Evolutionary conservation across 2,888 invertebrate genomes (phyloP), one percentile per base, ranked within the genome.

Genomic region (Pycnomerus fuliginosus): DNA sequence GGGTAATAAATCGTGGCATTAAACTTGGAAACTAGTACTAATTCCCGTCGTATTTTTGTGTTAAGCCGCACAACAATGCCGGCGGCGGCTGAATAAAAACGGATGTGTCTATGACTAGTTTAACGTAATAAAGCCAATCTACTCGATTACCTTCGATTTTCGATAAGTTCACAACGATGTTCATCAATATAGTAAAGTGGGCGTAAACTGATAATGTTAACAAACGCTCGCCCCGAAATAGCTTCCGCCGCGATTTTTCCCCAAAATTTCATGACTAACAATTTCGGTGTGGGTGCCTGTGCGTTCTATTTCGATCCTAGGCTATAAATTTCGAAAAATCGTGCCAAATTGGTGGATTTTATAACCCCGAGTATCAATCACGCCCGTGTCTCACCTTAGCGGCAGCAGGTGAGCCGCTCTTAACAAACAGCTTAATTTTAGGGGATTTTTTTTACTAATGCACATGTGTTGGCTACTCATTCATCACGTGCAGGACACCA

Each of bases 81-180:
- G 12, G 13, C 11, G 3, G 20, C 8, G 8, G 5, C 20, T 20
- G 8, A 20, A 23, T 12, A 23, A 40, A n/a, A 40, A 33, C 33
- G 16, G 16, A 36, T 32, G 43, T 25, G 37, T 41, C 17, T 41
- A 33, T 37, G 41, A 23, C 22, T 36, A 41, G 40, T 41, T 47
- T 39, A 20, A 32, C 10, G 40, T 33, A 40, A 48, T 48, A 36
- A 44, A 47, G 50, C 35, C 50, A 51, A 51, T 51, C 48, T 48
- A 44, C 45, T 15, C 41, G 37, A 50, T 50, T 47, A 47, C 29
- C 25, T 51, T 51, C 50, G 50, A 50, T 50, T 50, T 44, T 50
- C 45, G 48, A 51, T 51, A 41, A 39, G 44, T 16, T 12, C 16
- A 16, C 27, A 13, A 25, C 28, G 16, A 15, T 27, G 33, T 31